These are phyloP conservation scores for Athene noctua DNA, from an alignment of 2,113 vertebrate genomes.

Conservation along the genomic window DNA sequence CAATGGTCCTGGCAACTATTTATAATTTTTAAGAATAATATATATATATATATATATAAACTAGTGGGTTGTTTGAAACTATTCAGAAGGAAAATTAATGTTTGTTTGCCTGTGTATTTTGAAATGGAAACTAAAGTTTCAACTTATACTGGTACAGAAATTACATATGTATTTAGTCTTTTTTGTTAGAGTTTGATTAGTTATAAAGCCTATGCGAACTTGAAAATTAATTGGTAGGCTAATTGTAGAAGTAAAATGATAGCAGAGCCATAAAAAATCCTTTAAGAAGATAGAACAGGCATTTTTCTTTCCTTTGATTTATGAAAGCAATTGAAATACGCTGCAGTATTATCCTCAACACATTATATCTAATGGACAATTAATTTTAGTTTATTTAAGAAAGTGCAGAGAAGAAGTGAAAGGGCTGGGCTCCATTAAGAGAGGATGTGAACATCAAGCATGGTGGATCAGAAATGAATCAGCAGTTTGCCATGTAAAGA, in stretches of 20 bases:
- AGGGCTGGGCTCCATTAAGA: neutral
- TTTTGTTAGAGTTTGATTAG: neutral
- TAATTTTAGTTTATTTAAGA: conserved; percentile 37
- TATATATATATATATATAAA: neutral
- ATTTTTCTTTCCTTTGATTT: neutral
- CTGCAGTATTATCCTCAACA: neutral
- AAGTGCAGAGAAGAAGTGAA: neutral
- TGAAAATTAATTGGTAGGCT: neutral
- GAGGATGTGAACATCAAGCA: neutral
- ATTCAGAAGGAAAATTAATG: neutral
- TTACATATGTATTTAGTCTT: neutral
- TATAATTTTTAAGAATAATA: neutral
- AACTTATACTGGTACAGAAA: neutral
- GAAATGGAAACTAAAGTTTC: neutral
- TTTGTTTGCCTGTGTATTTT: neutral
- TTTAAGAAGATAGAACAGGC: neutral
- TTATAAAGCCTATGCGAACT: neutral
- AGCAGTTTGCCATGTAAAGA: neutral
- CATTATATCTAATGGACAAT: neutral
- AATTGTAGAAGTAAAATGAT: neutral
- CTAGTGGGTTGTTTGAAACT: neutral
- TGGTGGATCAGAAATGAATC: neutral
- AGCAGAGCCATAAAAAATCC: neutral
- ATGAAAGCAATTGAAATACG: conserved; percentile 7
- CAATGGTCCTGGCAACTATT: neutral